Evolutionary conservation across 1,140 invertebrate genomes (phyloP).

Genomic region (Plectus sambesii): DNA sequence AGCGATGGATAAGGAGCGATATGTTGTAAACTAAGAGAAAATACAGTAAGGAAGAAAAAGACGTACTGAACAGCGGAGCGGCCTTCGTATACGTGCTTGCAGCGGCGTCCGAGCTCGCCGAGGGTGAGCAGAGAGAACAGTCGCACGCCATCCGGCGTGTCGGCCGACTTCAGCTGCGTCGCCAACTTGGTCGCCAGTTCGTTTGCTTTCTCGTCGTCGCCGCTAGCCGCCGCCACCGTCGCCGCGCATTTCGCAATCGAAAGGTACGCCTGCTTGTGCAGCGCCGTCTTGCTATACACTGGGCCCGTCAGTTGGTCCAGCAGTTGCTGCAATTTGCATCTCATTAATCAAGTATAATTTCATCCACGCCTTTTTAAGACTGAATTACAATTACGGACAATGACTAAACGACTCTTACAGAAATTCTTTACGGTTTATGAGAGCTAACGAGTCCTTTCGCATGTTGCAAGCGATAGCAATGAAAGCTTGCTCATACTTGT

Average conservation of each 20-base stretch:
- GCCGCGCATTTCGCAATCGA: constrained; percentile 34
- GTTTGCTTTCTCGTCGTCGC: constrained; percentile 23
- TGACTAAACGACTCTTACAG: constrained; percentile 60
- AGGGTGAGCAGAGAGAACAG: constrained; percentile 83
- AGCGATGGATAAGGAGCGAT: too few relatives aligned
- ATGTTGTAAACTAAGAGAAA: too few relatives aligned
- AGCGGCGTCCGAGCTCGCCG: constrained; percentile 76
- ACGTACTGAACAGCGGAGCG: not conserved
- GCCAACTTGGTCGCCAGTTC: constrained; percentile 46
- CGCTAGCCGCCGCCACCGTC: constrained; percentile 10
- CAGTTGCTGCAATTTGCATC: constrained; percentile 55
- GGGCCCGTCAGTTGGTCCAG: constrained; percentile 60
- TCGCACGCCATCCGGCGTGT: constrained; percentile 55
- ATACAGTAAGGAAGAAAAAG: constrained; percentile 2
- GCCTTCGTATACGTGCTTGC: constrained; percentile 26
- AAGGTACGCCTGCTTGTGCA: constrained; percentile 48
- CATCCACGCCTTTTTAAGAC: too few relatives aligned
- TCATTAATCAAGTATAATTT: too few relatives aligned
- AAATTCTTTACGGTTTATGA: constrained; percentile 46
- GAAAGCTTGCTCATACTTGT: too few relatives aligned
- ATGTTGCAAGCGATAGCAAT: too few relatives aligned
- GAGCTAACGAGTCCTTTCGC: too few relatives aligned
- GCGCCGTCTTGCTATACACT: constrained; percentile 45
- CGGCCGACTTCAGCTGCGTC: constrained; percentile 9
- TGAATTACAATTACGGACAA: too few relatives aligned